These are phyloP conservation scores for Brachionus manjavacas DNA, from an alignment of 1,140 invertebrate genomes.

Conservation along the genomic window DNA sequence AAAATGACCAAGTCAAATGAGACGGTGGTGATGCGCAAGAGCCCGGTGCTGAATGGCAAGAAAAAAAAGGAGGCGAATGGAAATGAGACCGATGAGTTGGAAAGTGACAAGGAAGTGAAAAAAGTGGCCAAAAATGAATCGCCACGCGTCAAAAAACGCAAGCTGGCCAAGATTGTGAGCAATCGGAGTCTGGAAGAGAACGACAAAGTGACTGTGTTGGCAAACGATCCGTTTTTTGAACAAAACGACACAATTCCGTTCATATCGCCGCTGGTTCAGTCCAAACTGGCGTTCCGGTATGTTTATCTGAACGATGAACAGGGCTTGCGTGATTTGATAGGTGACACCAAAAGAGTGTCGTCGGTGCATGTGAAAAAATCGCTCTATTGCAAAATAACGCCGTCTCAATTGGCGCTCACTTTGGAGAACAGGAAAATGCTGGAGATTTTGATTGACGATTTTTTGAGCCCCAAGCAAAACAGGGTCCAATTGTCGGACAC, in stretches of 20 bases:
- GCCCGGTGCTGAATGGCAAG: background rate
- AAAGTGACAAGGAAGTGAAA: background rate
- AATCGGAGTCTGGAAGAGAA: constrained; percentile 46
- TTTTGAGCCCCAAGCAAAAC: constrained; percentile 46
- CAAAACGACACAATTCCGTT: constrained; percentile 55
- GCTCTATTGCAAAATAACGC: constrained; percentile 45
- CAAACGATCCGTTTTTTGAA: constrained; percentile 60
- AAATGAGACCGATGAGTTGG: constrained; percentile 13
- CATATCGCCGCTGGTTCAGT: constrained; percentile 56
- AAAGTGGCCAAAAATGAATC: background rate
- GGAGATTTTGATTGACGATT: constrained; percentile 49
- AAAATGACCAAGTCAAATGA: background rate
- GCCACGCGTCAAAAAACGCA: background rate
- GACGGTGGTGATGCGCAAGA: background rate
- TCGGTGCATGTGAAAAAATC: constrained; percentile 45
- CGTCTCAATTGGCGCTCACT: constrained; percentile 54
- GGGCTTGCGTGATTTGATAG: constrained; percentile 51
- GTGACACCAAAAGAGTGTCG: constrained; percentile 52
- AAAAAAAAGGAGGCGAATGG: background rate
- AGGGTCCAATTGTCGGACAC: constrained; percentile 46
- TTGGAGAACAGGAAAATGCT: constrained; percentile 52
- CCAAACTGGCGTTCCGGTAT: constrained; percentile 57
- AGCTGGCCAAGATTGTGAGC: background rate
- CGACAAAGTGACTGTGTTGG: constrained; percentile 51
- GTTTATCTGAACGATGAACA: constrained; percentile 52